Percentiles rank a stretch among this genome's conserved stretches.
phyloP scores from a whole-genome alignment of 2,113 vertebrate species.

The Talpa occidentalis region DNA sequence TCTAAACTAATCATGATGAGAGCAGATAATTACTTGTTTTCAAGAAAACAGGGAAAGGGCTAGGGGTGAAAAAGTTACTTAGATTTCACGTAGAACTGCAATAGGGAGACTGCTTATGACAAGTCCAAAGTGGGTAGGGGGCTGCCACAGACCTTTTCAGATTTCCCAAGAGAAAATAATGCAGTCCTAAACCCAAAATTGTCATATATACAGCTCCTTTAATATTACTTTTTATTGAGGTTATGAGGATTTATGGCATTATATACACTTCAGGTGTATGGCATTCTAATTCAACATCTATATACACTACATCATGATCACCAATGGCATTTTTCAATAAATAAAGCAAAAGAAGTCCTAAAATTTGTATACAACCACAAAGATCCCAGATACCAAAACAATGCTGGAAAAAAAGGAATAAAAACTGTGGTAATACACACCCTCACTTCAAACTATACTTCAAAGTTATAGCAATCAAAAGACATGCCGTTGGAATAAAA shows the following conservation, averaged over 20 bases:
- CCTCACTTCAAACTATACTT: neutral
- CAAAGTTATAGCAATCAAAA: neutral
- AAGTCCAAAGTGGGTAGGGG: neutral
- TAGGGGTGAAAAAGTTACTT: neutral
- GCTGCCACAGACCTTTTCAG: neutral
- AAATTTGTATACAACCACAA: neutral
- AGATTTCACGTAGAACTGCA: neutral
- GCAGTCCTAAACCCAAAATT: neutral
- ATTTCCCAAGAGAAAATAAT: neutral
- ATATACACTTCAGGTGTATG: no score
- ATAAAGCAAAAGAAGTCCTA: neutral
- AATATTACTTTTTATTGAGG: no score
- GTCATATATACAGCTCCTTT: fast-evolving
- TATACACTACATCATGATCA: no score
- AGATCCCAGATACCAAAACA: neutral
- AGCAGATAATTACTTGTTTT: neutral
- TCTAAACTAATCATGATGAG: neutral
- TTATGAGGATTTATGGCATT: no score
- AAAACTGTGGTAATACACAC: neutral
- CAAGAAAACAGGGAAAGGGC: neutral
- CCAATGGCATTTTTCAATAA: neutral
- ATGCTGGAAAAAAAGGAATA: neutral
- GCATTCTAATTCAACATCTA: no score
- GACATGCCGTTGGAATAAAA: neutral
- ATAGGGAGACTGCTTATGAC: neutral